Conservation (phyloP, 2,888 invertebrate genomes). For the Leptopterna dolabrata region DNA sequence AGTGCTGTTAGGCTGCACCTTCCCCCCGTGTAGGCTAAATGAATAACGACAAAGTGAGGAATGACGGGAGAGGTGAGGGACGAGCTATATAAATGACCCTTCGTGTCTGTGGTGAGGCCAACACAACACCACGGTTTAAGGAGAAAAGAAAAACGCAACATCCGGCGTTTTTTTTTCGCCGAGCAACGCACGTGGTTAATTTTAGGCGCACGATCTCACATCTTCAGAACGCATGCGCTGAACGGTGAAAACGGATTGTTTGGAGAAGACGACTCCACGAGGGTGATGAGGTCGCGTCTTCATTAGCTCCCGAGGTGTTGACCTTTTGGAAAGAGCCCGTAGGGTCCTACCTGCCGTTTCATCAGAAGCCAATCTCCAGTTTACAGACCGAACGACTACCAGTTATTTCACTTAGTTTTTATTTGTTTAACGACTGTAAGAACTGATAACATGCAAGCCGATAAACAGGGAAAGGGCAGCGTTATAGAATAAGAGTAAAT, state of each 20-base stretch:
- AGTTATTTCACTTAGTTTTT: no score
- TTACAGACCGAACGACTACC: no score
- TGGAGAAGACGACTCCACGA: not conserved
- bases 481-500: no score
- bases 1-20: no score
- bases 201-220: not conserved
- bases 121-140: not conserved
- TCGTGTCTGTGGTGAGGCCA: not conserved
- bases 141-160: slow-evolving; percentile 25
- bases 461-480: no score
- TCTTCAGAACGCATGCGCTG: not conserved
- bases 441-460: no score
- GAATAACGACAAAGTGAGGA: not conserved
- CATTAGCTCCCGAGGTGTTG: not conserved
- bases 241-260: not conserved
- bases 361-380: no score
- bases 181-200: not conserved
- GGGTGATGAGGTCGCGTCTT: not conserved
- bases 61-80: not conserved
- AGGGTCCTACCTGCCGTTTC: no score
- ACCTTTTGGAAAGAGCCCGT: no score
- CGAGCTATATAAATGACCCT: not conserved
- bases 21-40: not conserved
- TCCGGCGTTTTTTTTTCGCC: slow-evolving; percentile 4
- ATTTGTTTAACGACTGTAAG: no score